Evolutionary conservation across 2,888 invertebrate genomes (phyloP), one percentile per base, ranked within the genome.

Genomic region (Hyles lineata): DNA sequence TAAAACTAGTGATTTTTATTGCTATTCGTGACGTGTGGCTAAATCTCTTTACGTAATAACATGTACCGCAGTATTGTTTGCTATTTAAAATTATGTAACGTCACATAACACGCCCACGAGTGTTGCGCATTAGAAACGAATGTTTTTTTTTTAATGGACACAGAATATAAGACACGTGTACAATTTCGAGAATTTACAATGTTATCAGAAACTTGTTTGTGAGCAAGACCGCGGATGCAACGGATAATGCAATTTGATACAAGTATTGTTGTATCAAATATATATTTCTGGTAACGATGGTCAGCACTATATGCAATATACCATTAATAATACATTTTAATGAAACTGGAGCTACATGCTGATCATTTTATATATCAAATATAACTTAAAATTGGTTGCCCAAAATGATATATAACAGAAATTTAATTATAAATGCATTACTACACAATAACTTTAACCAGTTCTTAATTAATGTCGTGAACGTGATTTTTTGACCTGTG

Each of bases 181-280:
- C 29, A 19, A 19, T 63, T 35, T 35, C 8, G 35, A 63, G 11
- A 11, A 35, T 9, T 32, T 59, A 43, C 21, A 11, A 17, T 62
- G 32, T 32, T 11, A n/a, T 63, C 32, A 43, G n/a, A 60, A 25
- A 23, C 25, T 63, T 43, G 21, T 63, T 43, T 63, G 11, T 63
- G 35, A 43, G 21, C 50, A 67, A 25, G 15, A 23, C 43, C 17
- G 50, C 50, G 9, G 6, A 67, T 23, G 17, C 15, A 67, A 67
- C 15, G 67, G n/a, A 23, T 63, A 25, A 67, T 67, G 50, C 23
- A 67, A 50, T 67, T 67, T 23, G 67, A 50, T 50, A 23, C 67
- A 43, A n/a, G 23, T 67, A 17, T 6, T 63, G 29, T n/a, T 35
- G 35, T 35, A 35, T 11, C 21, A 43, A 63, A 21, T 15, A 63